A percentile compares a stretch with the other conserved stretches of the same genome.
These are phyloP conservation scores for Cristatella mucedo DNA, from an alignment of 2,888 invertebrate genomes.

Conservation along the genomic window DNA sequence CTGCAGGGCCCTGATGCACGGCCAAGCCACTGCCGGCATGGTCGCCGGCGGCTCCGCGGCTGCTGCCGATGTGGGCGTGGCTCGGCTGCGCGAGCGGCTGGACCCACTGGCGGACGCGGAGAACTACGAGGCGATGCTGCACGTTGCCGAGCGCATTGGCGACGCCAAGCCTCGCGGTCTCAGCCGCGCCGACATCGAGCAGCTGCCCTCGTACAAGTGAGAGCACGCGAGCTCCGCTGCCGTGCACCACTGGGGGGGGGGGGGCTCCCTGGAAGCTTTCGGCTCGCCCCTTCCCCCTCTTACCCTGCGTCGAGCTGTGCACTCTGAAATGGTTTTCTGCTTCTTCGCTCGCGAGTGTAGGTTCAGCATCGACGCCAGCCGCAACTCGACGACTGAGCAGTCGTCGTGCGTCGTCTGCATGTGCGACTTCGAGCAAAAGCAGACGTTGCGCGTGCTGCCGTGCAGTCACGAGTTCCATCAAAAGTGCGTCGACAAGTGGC, in stretches of 20 bases:
- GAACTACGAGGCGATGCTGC: conserved; percentile 5
- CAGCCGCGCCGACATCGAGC: background rate
- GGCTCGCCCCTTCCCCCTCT: no score
- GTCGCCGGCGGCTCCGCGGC: no score
- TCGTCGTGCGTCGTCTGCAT: conserved; percentile 2
- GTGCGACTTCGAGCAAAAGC: conserved; percentile 2
- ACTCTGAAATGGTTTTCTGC: background rate
- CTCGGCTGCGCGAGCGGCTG: no score
- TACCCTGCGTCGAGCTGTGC: background rate
- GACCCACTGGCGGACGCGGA: conserved; percentile 2
- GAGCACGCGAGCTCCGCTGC: no score
- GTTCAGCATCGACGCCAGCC: background rate
- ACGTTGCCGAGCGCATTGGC: background rate
- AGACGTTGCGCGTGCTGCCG: conserved; percentile 2
- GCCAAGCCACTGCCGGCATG: no score
- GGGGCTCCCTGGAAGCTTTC: no score
- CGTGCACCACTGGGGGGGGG: no score
- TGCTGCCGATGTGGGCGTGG: no score
- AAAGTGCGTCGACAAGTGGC: conserved; percentile 8
- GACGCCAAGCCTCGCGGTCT: conserved; percentile 4
- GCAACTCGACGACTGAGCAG: background rate
- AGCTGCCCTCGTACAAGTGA: background rate
- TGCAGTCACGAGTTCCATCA: conserved; percentile 1
- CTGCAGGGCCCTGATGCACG: no score
- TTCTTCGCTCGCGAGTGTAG: no score